phyloP scores from a whole-genome alignment of 1,140 invertebrate species.

The Palaemon carinicauda region DNA sequence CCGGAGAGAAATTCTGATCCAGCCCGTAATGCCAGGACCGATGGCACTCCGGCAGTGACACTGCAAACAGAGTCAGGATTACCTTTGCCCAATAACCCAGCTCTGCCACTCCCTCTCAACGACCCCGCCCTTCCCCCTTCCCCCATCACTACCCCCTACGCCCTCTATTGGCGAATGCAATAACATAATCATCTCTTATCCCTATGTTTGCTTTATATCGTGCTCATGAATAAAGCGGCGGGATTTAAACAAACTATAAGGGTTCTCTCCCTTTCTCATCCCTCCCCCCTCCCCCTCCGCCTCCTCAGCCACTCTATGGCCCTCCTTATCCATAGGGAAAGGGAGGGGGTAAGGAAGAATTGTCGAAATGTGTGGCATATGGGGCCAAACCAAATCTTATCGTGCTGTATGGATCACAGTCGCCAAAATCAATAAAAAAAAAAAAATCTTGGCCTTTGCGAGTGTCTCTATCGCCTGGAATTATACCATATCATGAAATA shows the following conservation, averaged over 20 bases:
- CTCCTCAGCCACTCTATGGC: neutral
- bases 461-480: no score
- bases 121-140: neutral
- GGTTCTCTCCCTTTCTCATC: neutral
- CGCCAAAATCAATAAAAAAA: no score
- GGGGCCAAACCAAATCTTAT: no score
- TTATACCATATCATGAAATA: no score
- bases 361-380: no score
- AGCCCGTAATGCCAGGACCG: no score
- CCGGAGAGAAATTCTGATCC: no score
- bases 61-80: no score
- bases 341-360: neutral
- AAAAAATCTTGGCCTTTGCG: no score
- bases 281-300: neutral
- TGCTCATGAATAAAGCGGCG: constrained; percentile 35
- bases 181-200: neutral
- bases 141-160: neutral
- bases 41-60: no score
- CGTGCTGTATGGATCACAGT: no score
- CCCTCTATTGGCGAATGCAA: neutral
- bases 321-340: neutral
- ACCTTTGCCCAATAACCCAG: no score
- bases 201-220: constrained; percentile 8
- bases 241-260: neutral
- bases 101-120: neutral